Evolutionary conservation across 2,797 vertebrate species (phyloP), one percentile per base, ranked within the genome.

Genomic region (Oophaga sylvatica): DNA sequence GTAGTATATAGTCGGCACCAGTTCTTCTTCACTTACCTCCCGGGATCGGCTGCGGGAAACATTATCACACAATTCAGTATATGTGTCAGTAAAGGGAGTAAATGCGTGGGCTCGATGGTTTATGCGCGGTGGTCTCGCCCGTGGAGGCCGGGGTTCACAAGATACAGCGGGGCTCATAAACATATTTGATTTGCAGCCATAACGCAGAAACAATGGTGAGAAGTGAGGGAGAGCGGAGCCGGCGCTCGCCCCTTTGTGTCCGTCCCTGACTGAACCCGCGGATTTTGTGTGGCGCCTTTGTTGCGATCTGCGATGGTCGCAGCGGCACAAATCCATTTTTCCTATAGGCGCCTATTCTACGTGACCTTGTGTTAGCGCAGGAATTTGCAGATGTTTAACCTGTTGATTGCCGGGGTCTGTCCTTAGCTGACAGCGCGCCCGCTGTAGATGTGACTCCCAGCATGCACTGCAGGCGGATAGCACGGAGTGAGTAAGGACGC

Each of bases 371-470:
- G 17, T 29, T 7, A 9, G 48, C 76, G 6, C 1, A 59, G 53
- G 11, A 48, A 76, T 76, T 22, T 11, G 9, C 31, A 73, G 73
- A 53, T 2, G 15, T 57, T 77, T 56, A 77, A 10, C 71, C 31
- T 10, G 11, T 75, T 45, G n/a, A 67, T 7, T 5, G 63, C 2
- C 56, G 3, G 35, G 35, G 2, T 48, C 0, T 41, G 35, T 45
- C 70, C 70, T 45, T 0, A 73, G 35, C 22, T 8, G 11, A 13
- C 5, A n/a, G 29, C 56, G n/a, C n/a, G 48, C 5, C 79, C 11
- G 17, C 59, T 80, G 31, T 80, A 63, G 35, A 35, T 17, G 57
- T 31, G 60, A 70, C 45, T 45, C 67, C 78, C 85, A 81, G 35
- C 78, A 75, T 65, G 67, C 63, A 11, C 29, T 71, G 78, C 60